A percentile compares a stretch with the other conserved stretches of the same genome.
Conservation (phyloP, 2,113 vertebrate species). For the Tragelaphus buxtoni region DNA sequence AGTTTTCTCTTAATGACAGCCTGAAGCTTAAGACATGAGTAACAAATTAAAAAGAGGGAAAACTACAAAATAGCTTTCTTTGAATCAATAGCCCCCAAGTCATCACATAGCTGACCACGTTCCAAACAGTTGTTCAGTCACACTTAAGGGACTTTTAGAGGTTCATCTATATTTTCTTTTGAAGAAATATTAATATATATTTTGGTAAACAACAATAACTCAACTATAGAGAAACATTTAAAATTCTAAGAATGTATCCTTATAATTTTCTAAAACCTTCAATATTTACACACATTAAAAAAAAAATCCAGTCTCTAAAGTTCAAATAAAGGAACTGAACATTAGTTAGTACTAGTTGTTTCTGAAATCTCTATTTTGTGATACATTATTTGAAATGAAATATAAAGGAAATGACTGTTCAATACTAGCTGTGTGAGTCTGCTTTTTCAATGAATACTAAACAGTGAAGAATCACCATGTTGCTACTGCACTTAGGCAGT, state of each 20-base stretch:
- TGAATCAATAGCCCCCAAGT: not conserved
- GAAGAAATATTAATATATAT: not conserved
- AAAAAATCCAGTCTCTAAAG: not conserved
- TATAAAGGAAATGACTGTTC: not conserved
- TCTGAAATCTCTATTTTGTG: not conserved
- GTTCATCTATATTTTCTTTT: slow-evolving; percentile 30
- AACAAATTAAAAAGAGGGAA: not conserved
- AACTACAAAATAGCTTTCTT: slow-evolving; percentile 31
- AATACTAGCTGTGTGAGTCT: not conserved
- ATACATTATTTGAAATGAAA: not conserved
- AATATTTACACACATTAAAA: not conserved
- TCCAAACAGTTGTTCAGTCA: slow-evolving; percentile 3
- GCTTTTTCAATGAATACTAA: not conserved
- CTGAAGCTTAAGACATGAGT: not conserved
- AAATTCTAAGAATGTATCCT: slow-evolving; percentile 18
- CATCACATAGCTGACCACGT: not conserved
- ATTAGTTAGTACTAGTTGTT: not conserved
- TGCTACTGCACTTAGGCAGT: not conserved
- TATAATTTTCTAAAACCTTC: slow-evolving; percentile 17
- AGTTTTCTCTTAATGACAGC: slow-evolving; percentile 40
- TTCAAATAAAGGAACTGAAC: not conserved
- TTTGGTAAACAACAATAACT: slow-evolving; percentile 5
- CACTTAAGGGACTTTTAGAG: not conserved
- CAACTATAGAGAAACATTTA: not conserved
- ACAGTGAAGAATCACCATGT: not conserved